These are phyloP conservation scores for Antrozous pallidus DNA, from an alignment of 2,797 vertebrate species.

Conservation along the genomic window DNA sequence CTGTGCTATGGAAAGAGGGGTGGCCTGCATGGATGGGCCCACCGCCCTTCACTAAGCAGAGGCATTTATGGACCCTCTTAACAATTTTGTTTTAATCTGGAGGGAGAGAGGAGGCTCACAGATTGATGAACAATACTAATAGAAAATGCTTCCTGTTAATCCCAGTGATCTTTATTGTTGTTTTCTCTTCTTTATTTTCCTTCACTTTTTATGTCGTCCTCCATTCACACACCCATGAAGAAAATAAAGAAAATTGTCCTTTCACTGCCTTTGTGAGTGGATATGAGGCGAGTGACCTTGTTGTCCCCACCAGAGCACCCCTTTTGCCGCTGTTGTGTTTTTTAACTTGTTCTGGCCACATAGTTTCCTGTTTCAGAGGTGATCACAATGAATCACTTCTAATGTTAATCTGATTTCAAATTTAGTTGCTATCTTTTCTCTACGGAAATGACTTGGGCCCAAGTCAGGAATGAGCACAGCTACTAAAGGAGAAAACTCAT, in stretches of 20 bases:
- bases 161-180: neutral
- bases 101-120: neutral
- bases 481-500: neutral
- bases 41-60: neutral
- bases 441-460: conserved; percentile 20
- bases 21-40: rapidly evolving
- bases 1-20: rapidly evolving
- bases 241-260: neutral
- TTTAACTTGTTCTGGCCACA: neutral
- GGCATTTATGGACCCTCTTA: too few relatives aligned
- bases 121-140: neutral
- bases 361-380: neutral
- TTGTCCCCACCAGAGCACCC: rapidly evolving
- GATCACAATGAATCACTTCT: neutral
- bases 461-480: neutral
- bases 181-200: neutral
- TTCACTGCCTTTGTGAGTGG: neutral
- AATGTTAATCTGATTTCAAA: conserved; percentile 50
- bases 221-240: neutral
- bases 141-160: neutral
- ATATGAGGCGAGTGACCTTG: too few relatives aligned
- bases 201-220: neutral
- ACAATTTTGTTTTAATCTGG: neutral
- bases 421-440: conserved; percentile 11
- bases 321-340: neutral